A percentile compares a stretch with the other conserved stretches of the same genome.
Evolutionary conservation across 2,113 vertebrate genomes (phyloP).

Genomic region (Condylura cristata): DNA sequence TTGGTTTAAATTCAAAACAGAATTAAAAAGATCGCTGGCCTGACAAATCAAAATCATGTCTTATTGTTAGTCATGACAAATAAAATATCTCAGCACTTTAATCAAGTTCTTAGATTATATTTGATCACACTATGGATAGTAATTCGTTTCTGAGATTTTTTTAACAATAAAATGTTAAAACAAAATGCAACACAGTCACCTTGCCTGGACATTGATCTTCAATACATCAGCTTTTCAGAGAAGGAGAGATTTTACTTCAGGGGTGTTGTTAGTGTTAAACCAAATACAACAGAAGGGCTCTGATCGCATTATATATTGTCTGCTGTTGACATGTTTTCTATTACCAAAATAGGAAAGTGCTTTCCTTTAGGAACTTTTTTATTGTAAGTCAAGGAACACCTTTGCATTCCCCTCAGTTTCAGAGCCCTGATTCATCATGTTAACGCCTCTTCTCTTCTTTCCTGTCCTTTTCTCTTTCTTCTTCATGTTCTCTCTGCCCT

Average conservation of each 20-base stretch:
- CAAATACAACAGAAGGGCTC: background rate
- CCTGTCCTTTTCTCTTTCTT: background rate
- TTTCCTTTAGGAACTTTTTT: background rate
- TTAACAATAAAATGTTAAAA: background rate
- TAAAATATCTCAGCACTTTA: background rate
- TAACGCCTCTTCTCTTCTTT: background rate
- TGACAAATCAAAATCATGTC: background rate
- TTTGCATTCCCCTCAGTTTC: background rate
- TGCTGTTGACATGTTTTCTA: background rate
- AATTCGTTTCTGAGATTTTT: background rate
- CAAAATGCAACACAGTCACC: background rate
- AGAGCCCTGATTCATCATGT: background rate
- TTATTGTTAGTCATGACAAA: background rate
- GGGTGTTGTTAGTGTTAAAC: background rate
- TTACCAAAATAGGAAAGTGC: background rate
- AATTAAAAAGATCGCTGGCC: background rate
- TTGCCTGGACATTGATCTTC: background rate
- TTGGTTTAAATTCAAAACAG: background rate
- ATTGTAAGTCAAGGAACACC: background rate
- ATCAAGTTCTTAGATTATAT: background rate
- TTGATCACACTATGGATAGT: background rate
- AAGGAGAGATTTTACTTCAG: background rate
- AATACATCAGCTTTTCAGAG: background rate
- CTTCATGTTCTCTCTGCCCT: background rate
- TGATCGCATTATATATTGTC: background rate